These are phyloP conservation scores for Tiaroga cobitis DNA, from an alignment of 2,797 vertebrate species.

Conservation along the genomic window DNA sequence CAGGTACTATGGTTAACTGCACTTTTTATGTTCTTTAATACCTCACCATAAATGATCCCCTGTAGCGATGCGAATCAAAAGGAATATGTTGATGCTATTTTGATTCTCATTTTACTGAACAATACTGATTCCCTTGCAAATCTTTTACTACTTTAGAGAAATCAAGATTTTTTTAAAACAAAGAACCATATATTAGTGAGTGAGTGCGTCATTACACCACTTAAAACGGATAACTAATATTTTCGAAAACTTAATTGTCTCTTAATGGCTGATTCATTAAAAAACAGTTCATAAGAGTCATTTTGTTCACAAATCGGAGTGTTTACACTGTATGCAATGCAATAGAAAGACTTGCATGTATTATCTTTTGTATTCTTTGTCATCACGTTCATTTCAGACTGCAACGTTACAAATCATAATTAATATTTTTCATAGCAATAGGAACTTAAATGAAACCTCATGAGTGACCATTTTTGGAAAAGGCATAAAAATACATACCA, in stretches of 20 bases:
- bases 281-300: neutral
- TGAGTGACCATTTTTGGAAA: neutral
- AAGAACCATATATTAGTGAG: neutral
- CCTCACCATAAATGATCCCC: too few relatives aligned
- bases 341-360: neutral
- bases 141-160: neutral
- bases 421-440: neutral
- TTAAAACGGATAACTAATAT: too few relatives aligned
- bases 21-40: neutral
- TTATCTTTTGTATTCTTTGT: neutral
- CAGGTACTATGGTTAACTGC: slow-evolving; percentile 81
- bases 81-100: neutral
- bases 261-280: neutral
- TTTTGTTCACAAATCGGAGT: neutral
- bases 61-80: neutral
- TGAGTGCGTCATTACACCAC: neutral
- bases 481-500: neutral
- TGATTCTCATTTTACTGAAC: neutral
- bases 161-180: neutral
- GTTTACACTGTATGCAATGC: neutral
- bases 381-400: neutral
- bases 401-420: neutral
- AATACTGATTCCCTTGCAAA: neutral
- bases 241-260: neutral
- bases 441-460: neutral